Percentiles rank a stretch among this genome's conserved stretches.
Conservation (phyloP, 2,113 vertebrate genomes). For the Rattus norvegicus region DNA sequence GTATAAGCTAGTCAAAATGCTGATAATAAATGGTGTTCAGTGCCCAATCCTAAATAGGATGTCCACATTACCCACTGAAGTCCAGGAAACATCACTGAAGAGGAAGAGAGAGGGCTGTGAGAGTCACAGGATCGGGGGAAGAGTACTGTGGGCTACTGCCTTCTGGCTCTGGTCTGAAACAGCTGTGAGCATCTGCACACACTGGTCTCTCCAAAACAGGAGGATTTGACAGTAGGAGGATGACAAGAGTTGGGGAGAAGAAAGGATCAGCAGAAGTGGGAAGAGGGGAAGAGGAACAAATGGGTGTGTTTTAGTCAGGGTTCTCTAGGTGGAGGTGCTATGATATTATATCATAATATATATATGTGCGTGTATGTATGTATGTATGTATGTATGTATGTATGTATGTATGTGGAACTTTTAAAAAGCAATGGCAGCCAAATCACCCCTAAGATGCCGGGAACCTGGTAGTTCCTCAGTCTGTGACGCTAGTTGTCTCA, state of each 20-base stretch:
- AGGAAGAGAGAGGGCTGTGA: neutral
- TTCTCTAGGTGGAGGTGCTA: no score
- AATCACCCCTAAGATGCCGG: neutral
- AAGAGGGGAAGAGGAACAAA: neutral
- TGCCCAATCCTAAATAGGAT: neutral
- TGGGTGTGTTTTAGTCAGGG: neutral
- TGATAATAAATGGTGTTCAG: neutral
- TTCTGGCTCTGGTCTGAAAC: neutral
- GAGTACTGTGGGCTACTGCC: no score
- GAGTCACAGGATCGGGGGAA: neutral
- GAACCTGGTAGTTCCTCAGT: neutral
- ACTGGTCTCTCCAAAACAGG: neutral
- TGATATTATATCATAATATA: no score
- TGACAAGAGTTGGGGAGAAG: neutral
- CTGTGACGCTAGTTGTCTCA: neutral
- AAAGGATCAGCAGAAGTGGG: no score
- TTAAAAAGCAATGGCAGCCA: neutral
- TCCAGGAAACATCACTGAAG: neutral
- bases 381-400: no score
- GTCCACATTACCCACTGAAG: no score
- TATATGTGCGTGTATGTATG: neutral
- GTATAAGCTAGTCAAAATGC: neutral
- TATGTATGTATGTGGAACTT: neutral
- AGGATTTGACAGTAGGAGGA: no score
- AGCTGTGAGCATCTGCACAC: neutral